Evolutionary conservation across 2,113 vertebrate species (phyloP), one percentile per base, ranked within the genome.

Genomic region (Pterocles orientalis): DNA sequence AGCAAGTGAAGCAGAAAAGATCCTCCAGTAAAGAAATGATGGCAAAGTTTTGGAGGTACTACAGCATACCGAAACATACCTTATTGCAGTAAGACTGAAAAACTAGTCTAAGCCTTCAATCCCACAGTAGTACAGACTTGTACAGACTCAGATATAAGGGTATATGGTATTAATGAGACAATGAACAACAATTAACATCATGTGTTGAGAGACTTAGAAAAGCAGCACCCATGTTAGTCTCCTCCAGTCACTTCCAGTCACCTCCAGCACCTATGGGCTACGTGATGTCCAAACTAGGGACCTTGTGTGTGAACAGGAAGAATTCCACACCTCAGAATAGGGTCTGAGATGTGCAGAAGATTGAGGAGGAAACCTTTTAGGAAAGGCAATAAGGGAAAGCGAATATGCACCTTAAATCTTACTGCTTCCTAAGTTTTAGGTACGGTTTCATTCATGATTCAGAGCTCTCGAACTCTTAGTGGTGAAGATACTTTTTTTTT

Each of bases 1-100:
- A 81, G 18, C 64, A 64, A 96, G 33, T 53, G 54, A 92, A 91
- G 41, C 48, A 96, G 86, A 89, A 93, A 88, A 82, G 56, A 86
- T 96, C 23, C 16, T 25, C 28, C 51, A 71, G 36, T 14, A 43
- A 91, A 72, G 45, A 96, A 94, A 66, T 18, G 13, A 83, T 78
- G 82, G 62, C 31, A 86, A 95, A 87, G 2, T 88, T 88, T 84
- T 82, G 60, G 53, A 89, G 23, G 41, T 69, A 71, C 31, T 82
- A 72, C 92, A 76, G 53, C 9, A 0, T 26, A 36, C 9, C 69
- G 58, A 70, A 91, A 76, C 16, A 18, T 14, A 73, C 1, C 9
- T 54, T 79, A 65, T 21, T 53, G 20, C 64, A 54, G 20, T 28
- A 69, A 54, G 24, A 47, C 6, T 84, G 24, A 68, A 82, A 82